Percentiles rank a stretch among this genome's conserved stretches.
Evolutionary conservation across 2,888 invertebrate species (phyloP).

Genomic region (Leptinotarsa peninsularis): DNA sequence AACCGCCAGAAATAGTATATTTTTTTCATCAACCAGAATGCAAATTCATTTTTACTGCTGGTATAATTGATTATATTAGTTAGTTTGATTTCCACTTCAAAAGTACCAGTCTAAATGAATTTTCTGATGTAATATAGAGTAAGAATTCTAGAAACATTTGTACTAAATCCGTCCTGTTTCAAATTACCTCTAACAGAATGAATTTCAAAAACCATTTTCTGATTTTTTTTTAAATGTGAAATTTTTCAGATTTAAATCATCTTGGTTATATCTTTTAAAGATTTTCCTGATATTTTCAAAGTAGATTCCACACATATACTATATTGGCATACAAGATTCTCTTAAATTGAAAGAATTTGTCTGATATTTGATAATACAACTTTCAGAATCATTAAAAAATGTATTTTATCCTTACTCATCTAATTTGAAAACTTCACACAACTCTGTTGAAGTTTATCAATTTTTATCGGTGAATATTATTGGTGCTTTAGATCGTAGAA

Average conservation of each 20-base stretch:
- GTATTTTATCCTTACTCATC: neutral
- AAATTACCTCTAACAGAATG: conserved; percentile 31
- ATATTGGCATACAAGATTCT: neutral
- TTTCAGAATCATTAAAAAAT: neutral
- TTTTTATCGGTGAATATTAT: conserved; percentile 19
- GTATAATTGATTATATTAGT: neutral
- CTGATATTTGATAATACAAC: neutral
- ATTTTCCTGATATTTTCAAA: neutral
- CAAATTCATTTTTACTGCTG: neutral
- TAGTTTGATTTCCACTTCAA: neutral
- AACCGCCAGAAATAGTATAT: neutral
- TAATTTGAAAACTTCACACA: neutral
- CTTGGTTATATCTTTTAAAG: neutral
- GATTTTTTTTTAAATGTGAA: no score
- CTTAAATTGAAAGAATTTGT: neutral
- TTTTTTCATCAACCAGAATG: neutral
- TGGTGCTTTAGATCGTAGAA: conserved; percentile 31
- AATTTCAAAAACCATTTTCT: neutral
- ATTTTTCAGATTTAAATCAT: no score
- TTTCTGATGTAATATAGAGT: conserved; percentile 26
- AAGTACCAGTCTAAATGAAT: neutral
- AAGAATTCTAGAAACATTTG: conserved; percentile 37
- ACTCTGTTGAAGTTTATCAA: conserved; percentile 1
- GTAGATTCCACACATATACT: neutral
- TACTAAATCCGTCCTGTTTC: conserved; percentile 47